Conservation (phyloP, 2,113 vertebrate species). For the Cheilinus undulatus region DNA sequence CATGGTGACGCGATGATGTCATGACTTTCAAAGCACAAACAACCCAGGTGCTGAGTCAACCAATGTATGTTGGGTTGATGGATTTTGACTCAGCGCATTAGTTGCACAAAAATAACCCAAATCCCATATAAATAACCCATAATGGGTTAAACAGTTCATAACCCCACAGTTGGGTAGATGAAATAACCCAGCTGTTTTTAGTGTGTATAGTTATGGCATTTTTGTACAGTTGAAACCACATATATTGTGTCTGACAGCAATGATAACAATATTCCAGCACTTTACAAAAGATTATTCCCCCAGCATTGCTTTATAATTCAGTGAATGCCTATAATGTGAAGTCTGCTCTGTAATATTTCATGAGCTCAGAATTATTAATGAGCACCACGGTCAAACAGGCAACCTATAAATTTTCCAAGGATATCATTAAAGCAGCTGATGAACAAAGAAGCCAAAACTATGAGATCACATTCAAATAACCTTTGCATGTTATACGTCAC, state of each 20-base stretch:
- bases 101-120: too few relatives aligned
- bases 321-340: background rate
- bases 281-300: background rate
- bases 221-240: background rate
- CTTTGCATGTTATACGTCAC: slow-evolving; percentile 21
- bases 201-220: background rate
- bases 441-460: slow-evolving; percentile 30
- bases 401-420: slow-evolving; percentile 21
- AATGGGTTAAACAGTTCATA: too few relatives aligned
- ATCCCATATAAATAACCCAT: too few relatives aligned
- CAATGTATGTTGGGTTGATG: too few relatives aligned
- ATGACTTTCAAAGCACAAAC: too few relatives aligned
- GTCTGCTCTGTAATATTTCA: slow-evolving; percentile 9
- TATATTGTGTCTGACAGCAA: background rate
- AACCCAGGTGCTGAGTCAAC: too few relatives aligned
- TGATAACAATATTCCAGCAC: background rate
- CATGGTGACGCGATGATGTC: too few relatives aligned
- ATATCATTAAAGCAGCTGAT: slow-evolving; percentile 1
- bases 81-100: too few relatives aligned
- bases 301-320: background rate
- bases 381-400: slow-evolving; percentile 6
- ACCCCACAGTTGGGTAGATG: too few relatives aligned
- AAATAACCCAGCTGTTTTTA: too few relatives aligned
- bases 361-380: slow-evolving; percentile 8
- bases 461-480: slow-evolving; percentile 39